phyloP scores from a whole-genome alignment of 2,888 invertebrate genomes.

The Apoderus coryli region DNA sequence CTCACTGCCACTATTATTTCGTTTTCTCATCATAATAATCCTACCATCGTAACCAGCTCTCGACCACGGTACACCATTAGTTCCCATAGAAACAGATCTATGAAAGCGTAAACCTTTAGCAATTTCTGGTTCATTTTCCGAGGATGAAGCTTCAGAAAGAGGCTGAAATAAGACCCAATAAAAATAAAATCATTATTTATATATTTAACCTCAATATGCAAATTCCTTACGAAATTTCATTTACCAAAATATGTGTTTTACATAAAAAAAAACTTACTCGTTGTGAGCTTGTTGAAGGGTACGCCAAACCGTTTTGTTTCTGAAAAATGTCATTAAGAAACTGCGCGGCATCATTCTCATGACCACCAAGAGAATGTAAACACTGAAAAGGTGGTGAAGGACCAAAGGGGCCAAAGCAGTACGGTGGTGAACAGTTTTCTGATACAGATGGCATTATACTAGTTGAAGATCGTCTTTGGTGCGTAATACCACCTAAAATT shows the following conservation, averaged over 20 bases:
- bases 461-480: slow-evolving; percentile 25
- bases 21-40: slow-evolving; percentile 44
- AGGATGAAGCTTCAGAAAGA: slow-evolving; percentile 38
- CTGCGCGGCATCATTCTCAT: slow-evolving; percentile 23
- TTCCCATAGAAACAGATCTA: slow-evolving; percentile 78
- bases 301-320: too few relatives aligned
- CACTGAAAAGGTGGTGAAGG: slow-evolving; percentile 46
- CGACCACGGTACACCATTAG: slow-evolving; percentile 44
- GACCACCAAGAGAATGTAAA: slow-evolving; percentile 36
- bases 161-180: slow-evolving; percentile 28
- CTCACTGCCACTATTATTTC: slow-evolving; percentile 60
- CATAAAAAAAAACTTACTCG: too few relatives aligned
- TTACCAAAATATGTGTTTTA: too few relatives aligned
- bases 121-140: slow-evolving; percentile 38
- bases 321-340: slow-evolving; percentile 36
- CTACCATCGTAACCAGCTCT: slow-evolving; percentile 42
- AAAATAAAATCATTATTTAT: slow-evolving; percentile 4
- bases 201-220: not conserved
- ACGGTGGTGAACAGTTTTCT: slow-evolving; percentile 41
- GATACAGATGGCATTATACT: slow-evolving; percentile 37
- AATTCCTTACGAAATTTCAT: too few relatives aligned
- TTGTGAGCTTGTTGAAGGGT: too few relatives aligned
- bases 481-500: slow-evolving; percentile 24
- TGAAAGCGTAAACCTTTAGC: slow-evolving; percentile 52
- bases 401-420: slow-evolving; percentile 38